Base-by-base conservation (phyloP, 1,140 invertebrate species). In the Potamilus streckersoni region DNA sequence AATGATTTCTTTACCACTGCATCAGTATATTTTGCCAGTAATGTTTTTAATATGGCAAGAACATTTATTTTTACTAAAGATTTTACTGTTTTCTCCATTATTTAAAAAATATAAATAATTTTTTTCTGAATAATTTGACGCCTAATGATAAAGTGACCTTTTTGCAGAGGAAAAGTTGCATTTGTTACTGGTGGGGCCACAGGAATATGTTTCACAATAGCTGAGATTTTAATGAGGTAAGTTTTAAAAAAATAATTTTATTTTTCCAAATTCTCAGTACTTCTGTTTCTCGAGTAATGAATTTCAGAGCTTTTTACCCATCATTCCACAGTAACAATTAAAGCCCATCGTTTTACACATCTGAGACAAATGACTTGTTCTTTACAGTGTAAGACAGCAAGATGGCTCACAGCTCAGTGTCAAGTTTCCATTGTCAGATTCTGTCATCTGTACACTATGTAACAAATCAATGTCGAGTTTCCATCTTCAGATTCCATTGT, bases 211-310 rank as follows among this genome's bases (percentile, higher is more conserved):
- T 88, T 87, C 77, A 87, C 85, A 11, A 87, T 88, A 64, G 76
- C 87, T n/a, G 87, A 88, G 71, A 74, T 87, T 49, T 83, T 88
- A 8, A 87, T 88, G 85, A 82, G 86, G 87, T 88, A 79, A 49
- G 23, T 17, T 60, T 49, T 31, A 2, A 49, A 49, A 49, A 59
- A 59, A 61, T 20, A 19, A 19, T 55, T 19, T 69, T 27, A 49
- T 70, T 15, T 23, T 19, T 66, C 8, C 0, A 20, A 31, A 17
- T 66, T 66, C 0, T 20, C 31, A 27, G 31, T 2, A 17, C 31
- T 66, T 66, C 1, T 8, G 19, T n/a, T 19, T 67, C 19, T 31
- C 31, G 27, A n/a, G 8, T 14, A 62, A n/a, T 19, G 8, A 14
- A 8, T 23, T 62, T 62, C 23, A n/a, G 19, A 66, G 16, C 8